Evolutionary conservation across 2,113 vertebrate species (phyloP).

Genomic region (Malaclemys terrapin): DNA sequence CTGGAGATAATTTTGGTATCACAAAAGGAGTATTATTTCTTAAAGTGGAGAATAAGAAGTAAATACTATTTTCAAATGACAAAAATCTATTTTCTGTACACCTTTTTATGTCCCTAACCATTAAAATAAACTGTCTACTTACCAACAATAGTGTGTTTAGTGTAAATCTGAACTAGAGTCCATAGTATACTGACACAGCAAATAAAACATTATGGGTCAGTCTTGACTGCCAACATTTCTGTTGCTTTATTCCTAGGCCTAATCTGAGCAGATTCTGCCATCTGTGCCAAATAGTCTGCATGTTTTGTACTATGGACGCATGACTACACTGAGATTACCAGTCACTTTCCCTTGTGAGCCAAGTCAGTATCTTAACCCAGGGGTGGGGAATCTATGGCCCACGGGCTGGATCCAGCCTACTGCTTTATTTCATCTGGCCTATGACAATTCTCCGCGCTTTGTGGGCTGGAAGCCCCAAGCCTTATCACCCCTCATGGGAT

Average conservation of each 20-base stretch:
- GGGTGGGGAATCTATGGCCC: too few species aligned
- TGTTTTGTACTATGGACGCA: neutral
- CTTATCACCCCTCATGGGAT: too few species aligned
- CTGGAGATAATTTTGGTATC: neutral
- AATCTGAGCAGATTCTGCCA: neutral
- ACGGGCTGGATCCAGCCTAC: too few species aligned
- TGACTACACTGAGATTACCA: neutral
- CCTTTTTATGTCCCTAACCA: neutral
- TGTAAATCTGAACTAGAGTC: neutral
- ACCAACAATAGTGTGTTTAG: neutral
- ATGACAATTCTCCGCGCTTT: too few species aligned
- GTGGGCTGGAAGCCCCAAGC: too few species aligned
- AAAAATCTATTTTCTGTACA: neutral
- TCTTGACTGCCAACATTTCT: neutral
- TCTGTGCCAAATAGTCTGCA: neutral
- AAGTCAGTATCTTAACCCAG: neutral
- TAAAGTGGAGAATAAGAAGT: neutral
- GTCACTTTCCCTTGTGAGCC: neutral
- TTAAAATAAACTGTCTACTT: neutral
- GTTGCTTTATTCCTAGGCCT: neutral
- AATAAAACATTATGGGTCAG: fast-evolving
- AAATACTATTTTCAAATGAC: neutral
- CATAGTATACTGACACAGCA: neutral
- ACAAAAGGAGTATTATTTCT: neutral
- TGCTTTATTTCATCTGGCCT: too few species aligned